Conservation (phyloP, 2,797 vertebrate genomes). For the Crocodylus rhombifer region DNA sequence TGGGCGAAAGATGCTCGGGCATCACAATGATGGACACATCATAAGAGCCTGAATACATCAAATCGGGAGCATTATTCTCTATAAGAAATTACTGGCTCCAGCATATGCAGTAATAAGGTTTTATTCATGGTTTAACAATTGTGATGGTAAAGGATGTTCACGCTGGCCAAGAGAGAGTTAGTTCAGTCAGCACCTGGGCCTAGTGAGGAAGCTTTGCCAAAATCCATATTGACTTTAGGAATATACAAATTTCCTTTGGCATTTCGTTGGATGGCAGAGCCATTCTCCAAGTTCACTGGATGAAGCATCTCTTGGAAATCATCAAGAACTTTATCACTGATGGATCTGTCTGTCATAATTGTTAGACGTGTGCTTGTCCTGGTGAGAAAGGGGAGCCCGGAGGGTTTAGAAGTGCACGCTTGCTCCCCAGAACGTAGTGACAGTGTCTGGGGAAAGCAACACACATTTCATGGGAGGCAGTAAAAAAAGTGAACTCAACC, state of each 20-base stretch:
- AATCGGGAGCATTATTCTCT: neutral
- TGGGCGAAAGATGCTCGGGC: neutral
- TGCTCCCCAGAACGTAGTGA: slow-evolving; percentile 24
- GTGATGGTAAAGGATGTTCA: neutral
- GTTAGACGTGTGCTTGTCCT: slow-evolving; percentile 18
- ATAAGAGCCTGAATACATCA: neutral
- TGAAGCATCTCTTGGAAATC: slow-evolving; percentile 46
- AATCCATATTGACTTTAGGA: neutral
- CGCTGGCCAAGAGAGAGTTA: neutral
- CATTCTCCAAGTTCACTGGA: slow-evolving; percentile 11
- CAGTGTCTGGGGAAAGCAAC: slow-evolving; percentile 17
- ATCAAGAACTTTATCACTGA: slow-evolving; percentile 42
- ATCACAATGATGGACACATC: neutral
- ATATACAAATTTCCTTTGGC: slow-evolving; percentile 52
- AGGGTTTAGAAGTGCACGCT: slow-evolving; percentile 41
- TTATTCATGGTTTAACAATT: neutral
- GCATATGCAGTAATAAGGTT: neutral
- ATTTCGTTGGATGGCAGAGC: slow-evolving; percentile 36
- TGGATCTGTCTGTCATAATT: slow-evolving; percentile 26
- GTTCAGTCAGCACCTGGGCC: neutral
- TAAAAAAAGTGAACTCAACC: slow-evolving; percentile 55
- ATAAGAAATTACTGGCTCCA: neutral
- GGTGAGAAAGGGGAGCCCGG: neutral
- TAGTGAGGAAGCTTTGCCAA: slow-evolving; percentile 23
- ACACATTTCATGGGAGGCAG: slow-evolving; percentile 37